phyloP scores from a whole-genome alignment of 2,113 vertebrate species.

The Prolemur simus region DNA sequence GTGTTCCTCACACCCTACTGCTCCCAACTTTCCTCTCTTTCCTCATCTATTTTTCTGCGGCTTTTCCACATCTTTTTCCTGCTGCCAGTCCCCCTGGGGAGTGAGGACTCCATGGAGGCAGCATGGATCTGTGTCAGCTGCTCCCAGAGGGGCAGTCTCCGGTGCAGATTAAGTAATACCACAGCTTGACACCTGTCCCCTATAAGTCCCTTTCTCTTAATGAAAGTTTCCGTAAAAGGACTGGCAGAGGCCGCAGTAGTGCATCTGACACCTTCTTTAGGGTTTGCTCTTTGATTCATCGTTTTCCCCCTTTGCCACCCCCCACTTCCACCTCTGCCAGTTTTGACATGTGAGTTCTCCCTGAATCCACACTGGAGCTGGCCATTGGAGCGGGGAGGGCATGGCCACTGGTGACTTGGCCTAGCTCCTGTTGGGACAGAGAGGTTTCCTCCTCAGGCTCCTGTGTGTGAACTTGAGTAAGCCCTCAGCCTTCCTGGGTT shows the following conservation, averaged over 20 bases:
- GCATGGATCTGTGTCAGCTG: not conserved
- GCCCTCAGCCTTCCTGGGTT: not conserved
- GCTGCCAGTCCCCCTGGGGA: not conserved
- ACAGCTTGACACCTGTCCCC: not conserved
- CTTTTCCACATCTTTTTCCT: not conserved
- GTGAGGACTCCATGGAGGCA: not conserved
- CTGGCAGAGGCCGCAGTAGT: not conserved
- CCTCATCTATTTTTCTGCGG: not conserved
- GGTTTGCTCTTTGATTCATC: not conserved
- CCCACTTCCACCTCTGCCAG: not conserved
- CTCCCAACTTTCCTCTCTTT: not conserved
- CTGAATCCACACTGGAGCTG: not conserved
- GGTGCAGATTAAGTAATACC: slow-evolving; percentile 1
- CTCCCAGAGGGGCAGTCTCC: slow-evolving; percentile 29
- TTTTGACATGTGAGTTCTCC: slow-evolving; percentile 8
- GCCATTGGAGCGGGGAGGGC: not conserved
- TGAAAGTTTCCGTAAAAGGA: slow-evolving; percentile 71
- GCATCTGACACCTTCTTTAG: not conserved
- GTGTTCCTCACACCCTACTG: fast-evolving
- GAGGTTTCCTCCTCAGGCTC: not conserved
- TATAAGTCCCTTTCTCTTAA: slow-evolving; percentile 2
- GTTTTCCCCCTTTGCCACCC: not conserved
- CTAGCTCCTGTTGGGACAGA: not conserved
- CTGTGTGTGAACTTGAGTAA: not conserved
- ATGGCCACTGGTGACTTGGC: not conserved